Percentiles rank a stretch among this genome's conserved stretches.
These are phyloP conservation scores for Protophormia terraenovae DNA, from an alignment of 2,888 invertebrate genomes.

Conservation along the genomic window DNA sequence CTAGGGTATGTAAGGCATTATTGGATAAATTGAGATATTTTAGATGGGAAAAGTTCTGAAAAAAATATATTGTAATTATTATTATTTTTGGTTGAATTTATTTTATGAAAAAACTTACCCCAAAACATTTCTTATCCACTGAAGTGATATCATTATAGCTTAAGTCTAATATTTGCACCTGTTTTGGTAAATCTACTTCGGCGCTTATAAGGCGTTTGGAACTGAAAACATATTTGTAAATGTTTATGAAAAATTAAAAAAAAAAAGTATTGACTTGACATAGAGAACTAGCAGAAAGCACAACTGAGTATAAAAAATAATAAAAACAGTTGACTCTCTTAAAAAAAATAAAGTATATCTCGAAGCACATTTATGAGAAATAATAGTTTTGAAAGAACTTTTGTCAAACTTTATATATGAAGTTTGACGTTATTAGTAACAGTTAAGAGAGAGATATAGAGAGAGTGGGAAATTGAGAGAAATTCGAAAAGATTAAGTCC, in stretches of 20 bases:
- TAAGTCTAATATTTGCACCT: constrained; percentile 84
- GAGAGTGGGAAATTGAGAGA: no score
- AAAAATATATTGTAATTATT: neutral
- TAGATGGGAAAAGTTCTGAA: constrained; percentile 75
- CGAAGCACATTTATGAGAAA: no score
- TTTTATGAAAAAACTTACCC: constrained; percentile 81
- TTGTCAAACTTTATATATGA: no score
- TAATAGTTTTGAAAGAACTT: no score
- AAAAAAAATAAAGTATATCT: no score
- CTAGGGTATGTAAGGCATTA: constrained; percentile 85
- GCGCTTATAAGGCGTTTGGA: constrained; percentile 84
- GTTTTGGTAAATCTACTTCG: constrained; percentile 84
- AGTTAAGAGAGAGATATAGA: no score
- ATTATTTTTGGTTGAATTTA: neutral
- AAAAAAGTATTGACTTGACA: no score
- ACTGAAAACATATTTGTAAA: constrained; percentile 75
- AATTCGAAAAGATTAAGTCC: no score
- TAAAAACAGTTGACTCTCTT: no score
- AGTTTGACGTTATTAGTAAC: no score
- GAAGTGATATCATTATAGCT: constrained; percentile 85
- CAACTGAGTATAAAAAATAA: no score
- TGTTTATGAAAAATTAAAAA: neutral
- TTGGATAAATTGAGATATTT: constrained; percentile 80
- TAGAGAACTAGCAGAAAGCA: no score
- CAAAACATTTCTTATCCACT: constrained; percentile 84